Conservation (phyloP, 2,797 vertebrate genomes). For the Chrysocyon brachyurus region DNA sequence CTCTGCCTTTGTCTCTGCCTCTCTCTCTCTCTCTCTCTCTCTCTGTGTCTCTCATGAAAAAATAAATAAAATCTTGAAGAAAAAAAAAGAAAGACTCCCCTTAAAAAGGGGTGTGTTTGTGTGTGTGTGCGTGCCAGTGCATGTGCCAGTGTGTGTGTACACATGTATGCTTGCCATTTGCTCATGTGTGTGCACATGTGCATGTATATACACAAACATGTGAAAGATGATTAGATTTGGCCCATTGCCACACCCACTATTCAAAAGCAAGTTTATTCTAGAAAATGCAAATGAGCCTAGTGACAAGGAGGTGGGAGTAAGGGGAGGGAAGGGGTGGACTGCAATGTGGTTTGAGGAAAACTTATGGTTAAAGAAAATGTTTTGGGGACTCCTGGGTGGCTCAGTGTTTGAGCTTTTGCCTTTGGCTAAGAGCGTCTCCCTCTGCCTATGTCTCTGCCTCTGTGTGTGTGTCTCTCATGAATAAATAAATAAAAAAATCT, state of each 20-base stretch:
- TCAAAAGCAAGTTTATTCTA: constrained; percentile 42
- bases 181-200: not conserved
- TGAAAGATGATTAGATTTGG: not conserved
- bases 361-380: not conserved
- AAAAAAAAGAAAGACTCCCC: not conserved
- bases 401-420: too few relatives aligned
- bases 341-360: not conserved
- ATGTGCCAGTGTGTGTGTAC: fast-evolving
- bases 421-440: too few relatives aligned
- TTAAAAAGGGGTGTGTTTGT: not conserved
- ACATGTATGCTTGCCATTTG: not conserved
- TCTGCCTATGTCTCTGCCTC: too few relatives aligned
- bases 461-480: too few relatives aligned
- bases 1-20: too few relatives aligned
- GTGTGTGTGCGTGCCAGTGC: too few relatives aligned
- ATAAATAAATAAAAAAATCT: not conserved
- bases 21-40: too few relatives aligned
- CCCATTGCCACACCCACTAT: not conserved
- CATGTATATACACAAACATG: not conserved
- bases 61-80: too few relatives aligned
- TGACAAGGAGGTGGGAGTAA: not conserved
- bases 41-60: too few relatives aligned
- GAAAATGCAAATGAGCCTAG: not conserved
- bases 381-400: not conserved
- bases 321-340: too few relatives aligned